Percentiles rank a stretch among this genome's conserved stretches.
Conservation (phyloP, 2,888 invertebrate species). For the Pelosia muscerda region DNA sequence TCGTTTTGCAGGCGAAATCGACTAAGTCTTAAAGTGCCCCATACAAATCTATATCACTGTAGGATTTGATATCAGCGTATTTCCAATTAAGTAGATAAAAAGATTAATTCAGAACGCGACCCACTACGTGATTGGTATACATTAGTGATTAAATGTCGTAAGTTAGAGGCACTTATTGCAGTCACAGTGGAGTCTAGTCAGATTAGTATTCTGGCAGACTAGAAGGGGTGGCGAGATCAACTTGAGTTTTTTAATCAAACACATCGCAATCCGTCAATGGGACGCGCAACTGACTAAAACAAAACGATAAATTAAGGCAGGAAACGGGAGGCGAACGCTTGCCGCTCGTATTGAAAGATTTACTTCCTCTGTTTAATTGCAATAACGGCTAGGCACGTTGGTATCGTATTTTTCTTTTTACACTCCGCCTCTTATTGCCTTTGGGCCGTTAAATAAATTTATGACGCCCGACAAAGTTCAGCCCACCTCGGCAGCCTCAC, state of each 20-base stretch:
- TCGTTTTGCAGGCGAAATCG: background rate
- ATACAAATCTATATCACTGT: background rate
- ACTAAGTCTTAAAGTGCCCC: background rate
- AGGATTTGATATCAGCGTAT: background rate
- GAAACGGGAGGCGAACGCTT: conserved; percentile 82
- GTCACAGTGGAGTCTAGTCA: conserved; percentile 47
- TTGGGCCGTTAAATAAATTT: conserved; percentile 87
- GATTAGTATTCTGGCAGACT: conserved; percentile 63
- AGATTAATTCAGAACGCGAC: conserved; percentile 11
- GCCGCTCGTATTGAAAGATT: conserved; percentile 86
- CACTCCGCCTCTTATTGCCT: conserved; percentile 87
- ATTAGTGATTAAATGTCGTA: conserved; percentile 44
- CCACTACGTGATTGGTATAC: conserved; percentile 31
- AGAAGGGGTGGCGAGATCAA: conserved; percentile 75
- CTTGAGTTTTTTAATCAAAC: conserved; percentile 84
- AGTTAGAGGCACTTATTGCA: conserved; percentile 54
- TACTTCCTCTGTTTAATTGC: conserved; percentile 87
- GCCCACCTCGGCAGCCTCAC: conserved; percentile 80
- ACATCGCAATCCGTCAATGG: conserved; percentile 84
- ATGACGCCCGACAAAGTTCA: conserved; percentile 86
- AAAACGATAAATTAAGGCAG: conserved; percentile 86
- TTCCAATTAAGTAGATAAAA: conserved; percentile 11
- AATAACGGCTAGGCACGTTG: conserved; percentile 87
- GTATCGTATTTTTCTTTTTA: conserved; percentile 87
- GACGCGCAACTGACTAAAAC: conserved; percentile 84